Evolutionary conservation across 1,140 invertebrate species (phyloP), one percentile per base, ranked within the genome.

Genomic region (Bombus confusus): DNA sequence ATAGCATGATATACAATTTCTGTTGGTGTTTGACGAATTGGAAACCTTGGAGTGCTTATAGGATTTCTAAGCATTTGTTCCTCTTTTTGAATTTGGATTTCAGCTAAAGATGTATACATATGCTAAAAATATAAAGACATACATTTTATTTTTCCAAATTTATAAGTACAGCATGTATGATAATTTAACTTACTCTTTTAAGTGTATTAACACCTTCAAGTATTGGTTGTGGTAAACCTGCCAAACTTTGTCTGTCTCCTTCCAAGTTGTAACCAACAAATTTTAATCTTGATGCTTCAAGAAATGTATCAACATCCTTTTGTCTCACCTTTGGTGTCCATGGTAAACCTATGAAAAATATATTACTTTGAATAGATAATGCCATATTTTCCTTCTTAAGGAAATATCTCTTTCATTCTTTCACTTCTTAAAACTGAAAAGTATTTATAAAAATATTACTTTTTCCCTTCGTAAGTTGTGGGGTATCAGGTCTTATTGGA

Each of bases 271-370:
- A 99, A 1, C 99, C 98, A 82, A 99, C 98, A 96, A 99, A 99
- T 95, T 99, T 99, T 72, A 98, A 96, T 91, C 99, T 95, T 12
- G 98, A 98, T 91, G 97, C 97, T 91, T 99, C 98, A 86, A 99
- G 95, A 95, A 99, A 99, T 86, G 96, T 96, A 91, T 99, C 98
- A 72, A 99, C 97, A 93, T 99, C 98, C 95, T 98, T 98, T 92
- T 98, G 97, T 39, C 98, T 96, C n/a, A 99, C 98, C 96, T 99
- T 99, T 15, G 99, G 98, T 87, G 97, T 97, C 99, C 99, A 99
- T 3, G 99, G 99, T 86, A 99, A 96, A 83, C 97, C 97, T 95
- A 94, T 12, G 81, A 81, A 86, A 66, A 73, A 4, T 43, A 31
- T 79, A 13, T 66, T n/a, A 25, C 31, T 74, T 73, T 62, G 31